Evolutionary conservation across 2,113 vertebrate species (phyloP), one percentile per base, ranked within the genome.

Genomic region (Callaeas wilsoni): DNA sequence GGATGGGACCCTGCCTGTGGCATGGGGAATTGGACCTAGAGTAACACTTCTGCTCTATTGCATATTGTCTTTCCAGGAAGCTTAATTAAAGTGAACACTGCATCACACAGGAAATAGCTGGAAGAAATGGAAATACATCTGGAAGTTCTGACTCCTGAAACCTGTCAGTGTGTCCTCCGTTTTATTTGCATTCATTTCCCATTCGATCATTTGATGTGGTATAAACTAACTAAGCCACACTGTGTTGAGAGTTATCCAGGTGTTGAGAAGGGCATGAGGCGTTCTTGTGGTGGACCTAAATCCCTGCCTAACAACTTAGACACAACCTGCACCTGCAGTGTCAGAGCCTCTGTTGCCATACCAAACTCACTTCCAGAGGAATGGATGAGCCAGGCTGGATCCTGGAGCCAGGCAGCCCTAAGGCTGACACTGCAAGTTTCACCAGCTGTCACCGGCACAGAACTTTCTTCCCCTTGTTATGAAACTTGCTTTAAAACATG

Each of bases 181-280:
- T 52, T 11, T 37, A 35, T 5, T 32, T 59, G 60, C n/a, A 78
- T 32, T 67, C 69, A 49, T 0, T 26, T 77, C 69, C 46, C 33
- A 42, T 13, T 42, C 1, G 0, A 17, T 25, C 57, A n/a, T 26
- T 63, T 39, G 39, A 53, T 1, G 1, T 7, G 37, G 16, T 26
- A 22, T 25, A 74, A 85, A 12, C 29, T 35, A 59, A 29, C 4
- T 6, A 32, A 63, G n/a, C 39, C 49, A 37, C 1, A 1, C 13
- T 52, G 14, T 13, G 20, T 2, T 46, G 27, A 10, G 37, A 91
- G 47, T 62, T 56, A 32, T 3, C 44, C 55, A 37, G 8, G 12
- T 35, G 63, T 6, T 63, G 69, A 53, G 44, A 42, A 52, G 35
- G 30, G 32, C 27, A 26, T 5, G 15, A 75, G 30, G n/a, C 1